Evolutionary conservation across 2,888 invertebrate genomes (phyloP).

Genomic region (Plagodis pulveraria): DNA sequence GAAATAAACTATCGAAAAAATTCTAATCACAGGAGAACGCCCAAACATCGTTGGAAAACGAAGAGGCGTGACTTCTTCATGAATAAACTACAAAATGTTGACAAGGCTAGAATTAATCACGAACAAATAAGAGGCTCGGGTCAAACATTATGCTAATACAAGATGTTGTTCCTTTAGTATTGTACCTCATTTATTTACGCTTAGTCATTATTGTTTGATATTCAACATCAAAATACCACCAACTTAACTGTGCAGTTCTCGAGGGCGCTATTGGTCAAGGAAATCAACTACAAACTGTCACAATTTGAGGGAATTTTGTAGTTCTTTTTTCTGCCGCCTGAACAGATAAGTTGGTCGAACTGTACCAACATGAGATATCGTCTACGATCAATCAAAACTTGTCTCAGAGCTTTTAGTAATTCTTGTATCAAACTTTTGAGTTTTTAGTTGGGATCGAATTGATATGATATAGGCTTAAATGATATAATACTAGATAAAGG

Average conservation of each 20-base stretch:
- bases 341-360: no score
- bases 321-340: no score
- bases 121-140: constrained; percentile 55
- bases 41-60: constrained; percentile 52
- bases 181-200: constrained; percentile 72
- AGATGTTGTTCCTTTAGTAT: constrained; percentile 53
- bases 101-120: constrained; percentile 70
- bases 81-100: constrained; percentile 63
- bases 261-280: no score
- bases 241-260: no score
- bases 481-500: no score
- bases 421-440: neutral
- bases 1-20: constrained; percentile 28
- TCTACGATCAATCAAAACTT: constrained; percentile 70
- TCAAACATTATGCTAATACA: constrained; percentile 58
- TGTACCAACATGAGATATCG: constrained; percentile 66
- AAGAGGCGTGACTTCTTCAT: constrained; percentile 70
- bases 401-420: constrained; percentile 32
- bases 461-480: neutral
- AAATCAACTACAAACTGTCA: no score
- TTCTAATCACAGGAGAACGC: constrained; percentile 51
- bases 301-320: no score
- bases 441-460: constrained; percentile 2
- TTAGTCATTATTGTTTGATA: constrained; percentile 76
- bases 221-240: no score